Evolutionary conservation across 2,888 invertebrate species (phyloP), one percentile per base, ranked within the genome.

Genomic region (Beris morrisii): DNA sequence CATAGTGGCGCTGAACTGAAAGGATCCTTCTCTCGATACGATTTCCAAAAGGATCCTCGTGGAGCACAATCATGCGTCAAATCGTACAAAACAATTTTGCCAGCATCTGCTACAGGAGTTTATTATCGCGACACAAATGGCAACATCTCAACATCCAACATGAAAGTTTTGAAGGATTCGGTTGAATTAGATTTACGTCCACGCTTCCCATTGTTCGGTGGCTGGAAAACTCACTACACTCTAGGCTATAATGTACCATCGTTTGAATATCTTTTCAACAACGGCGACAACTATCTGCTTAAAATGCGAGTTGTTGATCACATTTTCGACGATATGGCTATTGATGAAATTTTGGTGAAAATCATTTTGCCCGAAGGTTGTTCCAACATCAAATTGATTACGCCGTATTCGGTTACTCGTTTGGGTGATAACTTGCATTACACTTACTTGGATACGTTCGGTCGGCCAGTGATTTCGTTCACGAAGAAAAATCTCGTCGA

Each of bases 221-320:
- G 99, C 12, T 99, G 99, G 99, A 94, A 93, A 79, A 97, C 97
- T 7, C 93, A 95, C 73, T 99, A 99, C 81, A 91, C 91, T 50
- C 84, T 99, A 55, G 99, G 99, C 4, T 97, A 97, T 83, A 97
- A 96, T 82, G 91, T 99, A 0, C 98, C 99, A 4, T 95, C 96
- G 72, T 96, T 96, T 77, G 97, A 97, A 77, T 97, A 97, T 81
- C 83, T 99, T 32, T 97, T 87, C 78, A 90, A 90, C 59, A 85
- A 86, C 69, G 91, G 90, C 69, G 87, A 88, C 77, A 86, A 91
- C 32, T 97, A 91, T 79, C 84, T 91, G 50, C 82, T 99, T 65
- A 93, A 92, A 78, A 94, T 99, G 91, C 87, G 97, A 70, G 83
- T 97, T n/a, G 82, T 99, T 71, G 98, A 99, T 81, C 98, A 98